A percentile compares a stretch with the other conserved stretches of the same genome.
Evolutionary conservation across 2,888 invertebrate genomes (phyloP).

Genomic region (Tipula lateralis): DNA sequence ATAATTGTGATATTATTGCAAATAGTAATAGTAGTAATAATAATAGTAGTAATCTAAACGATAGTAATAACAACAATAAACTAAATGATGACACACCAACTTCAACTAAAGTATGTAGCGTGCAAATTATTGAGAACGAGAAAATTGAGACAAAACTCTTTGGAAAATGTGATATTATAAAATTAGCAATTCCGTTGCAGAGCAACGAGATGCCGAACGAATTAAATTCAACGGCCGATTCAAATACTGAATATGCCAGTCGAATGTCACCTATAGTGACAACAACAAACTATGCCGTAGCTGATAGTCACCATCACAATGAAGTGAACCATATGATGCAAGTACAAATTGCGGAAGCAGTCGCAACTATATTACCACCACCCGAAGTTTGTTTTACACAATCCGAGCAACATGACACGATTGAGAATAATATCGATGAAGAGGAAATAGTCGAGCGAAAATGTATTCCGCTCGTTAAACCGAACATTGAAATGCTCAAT

Average conservation of each 20-base stretch:
- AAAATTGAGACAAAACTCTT: neutral
- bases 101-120: neutral
- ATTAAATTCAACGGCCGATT: neutral
- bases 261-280: neutral
- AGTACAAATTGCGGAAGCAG: neutral
- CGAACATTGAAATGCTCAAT: neutral
- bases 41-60: conserved; percentile 9
- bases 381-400: neutral
- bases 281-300: neutral
- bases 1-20: neutral
- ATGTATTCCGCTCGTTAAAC: neutral
- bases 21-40: neutral
- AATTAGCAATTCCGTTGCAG: neutral
- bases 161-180: conserved; percentile 27
- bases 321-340: neutral
- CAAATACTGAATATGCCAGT: neutral
- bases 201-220: neutral
- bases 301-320: neutral
- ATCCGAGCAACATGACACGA: neutral
- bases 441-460: neutral
- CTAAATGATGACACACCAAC: neutral
- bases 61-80: neutral
- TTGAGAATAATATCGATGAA: neutral
- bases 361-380: neutral
- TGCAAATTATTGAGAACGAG: conserved; percentile 3